Evolutionary conservation across 2,888 invertebrate genomes (phyloP).

Genomic region (Chrysolina haemoptera): DNA sequence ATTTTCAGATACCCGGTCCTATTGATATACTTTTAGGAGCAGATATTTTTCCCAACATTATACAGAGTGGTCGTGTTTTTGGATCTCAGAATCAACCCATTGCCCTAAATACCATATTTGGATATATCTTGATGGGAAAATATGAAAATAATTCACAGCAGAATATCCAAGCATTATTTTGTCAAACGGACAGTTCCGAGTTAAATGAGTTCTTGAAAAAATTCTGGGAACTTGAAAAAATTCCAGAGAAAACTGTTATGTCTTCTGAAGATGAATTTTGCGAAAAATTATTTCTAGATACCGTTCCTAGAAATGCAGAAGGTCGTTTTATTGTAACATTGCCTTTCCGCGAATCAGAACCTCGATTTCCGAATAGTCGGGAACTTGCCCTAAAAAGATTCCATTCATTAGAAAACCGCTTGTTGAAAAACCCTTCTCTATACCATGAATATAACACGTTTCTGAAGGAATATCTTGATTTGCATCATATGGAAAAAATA

Average conservation of each 20-base stretch:
- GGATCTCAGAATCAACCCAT: background rate
- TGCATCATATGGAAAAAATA: background rate
- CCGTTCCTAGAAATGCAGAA: constrained; percentile 1
- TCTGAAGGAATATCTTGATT: background rate
- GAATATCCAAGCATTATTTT: background rate
- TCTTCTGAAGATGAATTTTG: background rate
- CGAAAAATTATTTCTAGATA: background rate
- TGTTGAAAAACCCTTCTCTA: background rate
- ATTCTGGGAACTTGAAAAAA: background rate
- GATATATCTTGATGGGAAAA: background rate
- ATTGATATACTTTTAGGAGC: background rate
- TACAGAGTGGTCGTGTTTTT: constrained; percentile 4
- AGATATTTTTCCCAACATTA: background rate
- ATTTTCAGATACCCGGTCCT: background rate
- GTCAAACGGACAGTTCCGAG: background rate
- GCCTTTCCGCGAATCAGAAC: background rate
- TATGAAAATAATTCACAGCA: background rate
- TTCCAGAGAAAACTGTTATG: background rate
- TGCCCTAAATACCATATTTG: background rate
- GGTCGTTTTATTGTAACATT: background rate
- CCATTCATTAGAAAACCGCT: background rate
- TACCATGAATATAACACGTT: background rate
- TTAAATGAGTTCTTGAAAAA: background rate
- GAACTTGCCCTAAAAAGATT: background rate
- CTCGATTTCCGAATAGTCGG: background rate